Evolutionary conservation across 2,113 vertebrate genomes (phyloP), one percentile per base, ranked within the genome.

Genomic region (Albula glossodonta): DNA sequence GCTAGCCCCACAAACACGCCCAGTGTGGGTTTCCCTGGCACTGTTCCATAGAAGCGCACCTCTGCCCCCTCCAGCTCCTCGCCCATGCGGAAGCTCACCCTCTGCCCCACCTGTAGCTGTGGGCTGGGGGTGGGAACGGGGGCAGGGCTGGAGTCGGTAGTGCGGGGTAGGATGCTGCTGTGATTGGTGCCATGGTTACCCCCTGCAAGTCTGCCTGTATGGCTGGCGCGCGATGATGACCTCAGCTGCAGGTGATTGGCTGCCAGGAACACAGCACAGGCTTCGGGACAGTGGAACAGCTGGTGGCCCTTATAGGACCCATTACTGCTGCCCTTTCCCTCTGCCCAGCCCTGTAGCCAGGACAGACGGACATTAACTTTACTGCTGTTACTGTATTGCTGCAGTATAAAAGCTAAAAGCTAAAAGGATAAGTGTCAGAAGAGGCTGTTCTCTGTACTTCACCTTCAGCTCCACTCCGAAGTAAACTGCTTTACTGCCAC

Each of bases 391-490:
- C 63, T n/a, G 63, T 19, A 60, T 60, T n/a, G n/a, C 22, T 22
- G 4, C 63, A 70, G 19, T 5, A 66, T 66, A 4, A 22, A 22
- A 66, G 6, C 60, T 60, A 19, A 19, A 3, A 66, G 15, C 60
- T 19, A 66, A 66, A 4, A 66, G 22, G 3, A 66, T 15, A 60
- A 11, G 11, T 15, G 3, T 66, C 60, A 66, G 60, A 3, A 19
- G 22, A 66, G 17, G 17, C 17, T 4, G 17, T 66, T 15, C 31
- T 1, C 31, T 1, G 66, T 51, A 48, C 8, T 63, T 88, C 84
- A 95, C 95, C 91, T 95, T 94, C 8, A 97, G 93, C 83, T 96
- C 92, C 0, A 96, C 94, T 0, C 96, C 96, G 78, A 96, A 96
- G 60, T 90, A 89, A 86, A 96, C 88, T 0, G 92, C 90, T 0